Conservation (phyloP, 1,140 invertebrate species). For the Pseudomyrmex dendroicus region DNA sequence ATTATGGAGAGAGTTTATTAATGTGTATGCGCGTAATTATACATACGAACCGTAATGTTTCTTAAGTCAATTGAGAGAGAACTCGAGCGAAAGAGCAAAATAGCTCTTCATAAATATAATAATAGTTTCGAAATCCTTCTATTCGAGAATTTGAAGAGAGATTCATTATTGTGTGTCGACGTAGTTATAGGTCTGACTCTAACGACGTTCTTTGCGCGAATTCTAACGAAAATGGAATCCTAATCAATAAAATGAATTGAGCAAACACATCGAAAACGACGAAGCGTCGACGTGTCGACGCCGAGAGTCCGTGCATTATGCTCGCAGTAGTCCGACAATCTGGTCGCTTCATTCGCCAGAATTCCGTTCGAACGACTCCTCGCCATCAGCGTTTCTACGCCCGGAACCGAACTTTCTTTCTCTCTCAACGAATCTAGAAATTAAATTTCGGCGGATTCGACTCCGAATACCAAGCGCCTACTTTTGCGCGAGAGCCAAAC, state of each 20-base stretch:
- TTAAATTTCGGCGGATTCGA: constrained; percentile 73
- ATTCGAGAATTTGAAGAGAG: background rate
- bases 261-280: background rate
- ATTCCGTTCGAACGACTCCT: constrained; percentile 15
- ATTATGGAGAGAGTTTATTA: too few species aligned
- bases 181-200: too few species aligned
- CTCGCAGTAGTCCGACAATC: constrained; percentile 50
- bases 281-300: background rate
- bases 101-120: too few species aligned
- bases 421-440: constrained; percentile 69
- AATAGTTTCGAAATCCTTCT: too few species aligned
- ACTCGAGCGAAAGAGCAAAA: too few species aligned
- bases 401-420: constrained; percentile 18
- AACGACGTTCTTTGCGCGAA: too few species aligned
- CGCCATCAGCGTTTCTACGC: background rate
- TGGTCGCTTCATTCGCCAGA: constrained; percentile 43
- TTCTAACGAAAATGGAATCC: background rate
- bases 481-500: constrained; percentile 59
- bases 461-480: constrained; percentile 72
- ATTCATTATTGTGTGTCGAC: too few species aligned
- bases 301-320: constrained; percentile 13
- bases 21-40: too few species aligned
- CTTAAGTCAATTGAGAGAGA: too few species aligned
- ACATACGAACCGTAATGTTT: too few species aligned
- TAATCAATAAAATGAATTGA: constrained; percentile 6